Percentiles rank a stretch among this genome's conserved stretches.
Evolutionary conservation across 2,888 invertebrate genomes (phyloP).

Genomic region (Drosophila prostipennis): DNA sequence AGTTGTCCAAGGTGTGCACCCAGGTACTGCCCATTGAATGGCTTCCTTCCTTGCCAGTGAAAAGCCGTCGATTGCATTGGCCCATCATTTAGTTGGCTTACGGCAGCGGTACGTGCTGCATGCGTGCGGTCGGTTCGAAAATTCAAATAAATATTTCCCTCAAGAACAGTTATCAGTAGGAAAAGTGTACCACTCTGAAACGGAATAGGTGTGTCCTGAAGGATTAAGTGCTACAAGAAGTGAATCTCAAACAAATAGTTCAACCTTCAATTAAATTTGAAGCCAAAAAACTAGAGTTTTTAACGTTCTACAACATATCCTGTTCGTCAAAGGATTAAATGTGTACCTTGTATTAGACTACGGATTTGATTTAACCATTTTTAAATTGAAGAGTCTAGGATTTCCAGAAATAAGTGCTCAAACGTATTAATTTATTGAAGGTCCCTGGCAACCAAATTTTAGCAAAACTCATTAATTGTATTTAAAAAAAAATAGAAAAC

Average conservation of each 20-base stretch:
- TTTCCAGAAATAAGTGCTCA: not conserved
- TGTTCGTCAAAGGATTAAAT: not conserved
- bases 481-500: too few relatives aligned
- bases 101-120: slow-evolving; percentile 76
- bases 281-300: not conserved
- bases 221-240: slow-evolving; percentile 22
- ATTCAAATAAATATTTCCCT: slow-evolving; percentile 6
- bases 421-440: too few relatives aligned
- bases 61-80: slow-evolving; percentile 59
- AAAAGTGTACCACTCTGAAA: slow-evolving; percentile 5
- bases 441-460: too few relatives aligned
- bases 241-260: not conserved
- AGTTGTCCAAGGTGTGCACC: slow-evolving; percentile 65
- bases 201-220: slow-evolving; percentile 51
- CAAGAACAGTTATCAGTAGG: not conserved
- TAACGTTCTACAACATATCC: not conserved
- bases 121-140: slow-evolving; percentile 67
- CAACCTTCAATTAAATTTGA: not conserved
- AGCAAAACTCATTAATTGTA: too few relatives aligned
- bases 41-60: slow-evolving; percentile 61
- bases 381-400: too few relatives aligned
- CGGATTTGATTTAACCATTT: not conserved
- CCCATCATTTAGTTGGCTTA: slow-evolving; percentile 77
- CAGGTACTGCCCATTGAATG: slow-evolving; percentile 45
- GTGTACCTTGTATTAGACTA: too few relatives aligned